A percentile compares a stretch with the other conserved stretches of the same genome.
phyloP scores from a whole-genome alignment of 2,888 invertebrate species.

The Thecocarcelia acutangulata region DNA sequence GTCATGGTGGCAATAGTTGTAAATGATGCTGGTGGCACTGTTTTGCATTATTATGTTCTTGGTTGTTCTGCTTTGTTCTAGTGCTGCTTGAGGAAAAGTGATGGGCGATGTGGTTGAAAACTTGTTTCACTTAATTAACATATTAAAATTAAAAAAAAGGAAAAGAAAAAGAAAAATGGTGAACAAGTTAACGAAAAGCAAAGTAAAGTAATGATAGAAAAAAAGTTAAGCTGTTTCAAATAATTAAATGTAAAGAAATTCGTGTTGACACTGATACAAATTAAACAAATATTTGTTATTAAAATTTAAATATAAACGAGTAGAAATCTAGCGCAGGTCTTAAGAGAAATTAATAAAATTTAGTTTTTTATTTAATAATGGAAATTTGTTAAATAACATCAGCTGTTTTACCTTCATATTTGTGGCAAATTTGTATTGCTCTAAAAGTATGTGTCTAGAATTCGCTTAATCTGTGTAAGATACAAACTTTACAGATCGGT shows the following conservation, averaged over 20 bases:
- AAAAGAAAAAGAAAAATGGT: conserved; percentile 10
- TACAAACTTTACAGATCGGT: no score
- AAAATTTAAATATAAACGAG: not conserved
- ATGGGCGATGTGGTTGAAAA: conserved; percentile 44
- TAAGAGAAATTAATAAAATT: no score
- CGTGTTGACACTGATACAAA: conserved; percentile 9
- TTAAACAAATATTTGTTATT: not conserved
- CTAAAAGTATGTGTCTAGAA: no score
- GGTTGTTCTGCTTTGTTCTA: conserved; percentile 3
- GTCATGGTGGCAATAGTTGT: conserved; percentile 21
- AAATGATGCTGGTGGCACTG: conserved; percentile 30
- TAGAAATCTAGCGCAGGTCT: not conserved
- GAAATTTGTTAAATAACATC: no score
- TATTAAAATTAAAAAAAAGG: conserved; percentile 44
- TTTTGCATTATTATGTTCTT: conserved; percentile 30
- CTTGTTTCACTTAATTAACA: conserved; percentile 62
- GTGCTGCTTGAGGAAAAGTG: not conserved
- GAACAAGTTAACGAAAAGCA: not conserved
- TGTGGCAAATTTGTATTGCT: no score
- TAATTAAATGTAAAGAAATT: conserved; percentile 32
- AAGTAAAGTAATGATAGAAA: not conserved
- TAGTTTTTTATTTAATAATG: no score
- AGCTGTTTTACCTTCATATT: no score
- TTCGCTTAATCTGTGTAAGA: no score
- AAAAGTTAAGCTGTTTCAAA: not conserved